Base-by-base conservation (phyloP, 1,140 invertebrate genomes). In the Drosophila asahinai region DNA sequence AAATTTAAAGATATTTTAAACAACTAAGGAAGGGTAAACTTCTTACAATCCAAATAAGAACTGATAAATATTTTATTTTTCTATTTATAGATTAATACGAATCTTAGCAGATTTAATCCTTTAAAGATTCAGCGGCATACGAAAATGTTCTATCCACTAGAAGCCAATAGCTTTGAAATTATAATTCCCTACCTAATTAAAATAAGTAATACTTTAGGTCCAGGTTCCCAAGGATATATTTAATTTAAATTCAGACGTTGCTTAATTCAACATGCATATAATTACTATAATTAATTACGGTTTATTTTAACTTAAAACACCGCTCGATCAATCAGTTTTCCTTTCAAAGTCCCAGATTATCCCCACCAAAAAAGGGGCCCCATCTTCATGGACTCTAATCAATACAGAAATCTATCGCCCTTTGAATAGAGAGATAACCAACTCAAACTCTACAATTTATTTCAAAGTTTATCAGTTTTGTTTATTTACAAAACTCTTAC, bases 401-500 rank as follows among this genome's bases (percentile, higher is more conserved):
- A 61, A 73, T 73, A 73, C 54, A 73, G 54, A 73, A 73, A 73
- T 73, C 55, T 61, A 25, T 4, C 12, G 33, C 70, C 33, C 19
- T 30, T 27, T 43, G 54, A 72, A 61, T 61, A 42, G 67, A 73
- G 68, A 61, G 70, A 73, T 73, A 61, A 73, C 67, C 38, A 67
- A 68, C 62, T 57, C 25, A 36, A 19, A 67, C 63, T 43, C 25
- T 11, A 49, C 25, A 77, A 33, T 67, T 54, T 60, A 60, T 77
- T 68, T 43, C 17, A 40, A 58, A 74, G 64, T 82, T 66, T 63
- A 51, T 66, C 51, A 36, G 45, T 33, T 82, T 73, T 84, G 74
- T 86, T 84, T 86, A 78, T 81, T 81, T 84, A 77, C 43, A 64
- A 73, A 82, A 73, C 48, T 70, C 70, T 67, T 68, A 30, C 38